phyloP scores from a whole-genome alignment of 1,140 invertebrate genomes.

The Batillaria attramentaria region DNA sequence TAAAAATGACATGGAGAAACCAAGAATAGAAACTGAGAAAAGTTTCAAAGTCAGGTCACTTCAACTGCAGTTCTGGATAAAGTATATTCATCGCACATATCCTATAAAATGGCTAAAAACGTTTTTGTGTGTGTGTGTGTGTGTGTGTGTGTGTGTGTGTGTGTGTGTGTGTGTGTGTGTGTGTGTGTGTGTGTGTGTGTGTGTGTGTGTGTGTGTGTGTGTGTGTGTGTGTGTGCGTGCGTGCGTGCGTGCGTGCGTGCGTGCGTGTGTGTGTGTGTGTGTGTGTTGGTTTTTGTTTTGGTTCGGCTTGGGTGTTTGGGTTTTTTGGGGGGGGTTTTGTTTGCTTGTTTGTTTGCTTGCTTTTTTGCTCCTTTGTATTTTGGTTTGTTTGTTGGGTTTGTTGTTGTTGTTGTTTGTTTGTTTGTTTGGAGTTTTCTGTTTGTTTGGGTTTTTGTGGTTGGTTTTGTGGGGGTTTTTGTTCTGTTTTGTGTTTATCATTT shows the following conservation, averaged over 20 bases:
- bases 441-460: too few species aligned
- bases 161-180: slow-evolving; percentile 5
- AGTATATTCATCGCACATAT: background rate
- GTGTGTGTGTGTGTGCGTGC: slow-evolving; percentile 11
- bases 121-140: background rate
- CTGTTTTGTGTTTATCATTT: too few species aligned
- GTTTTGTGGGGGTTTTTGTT: too few species aligned
- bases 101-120: background rate
- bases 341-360: background rate
- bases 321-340: background rate
- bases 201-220: background rate
- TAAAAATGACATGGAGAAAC: background rate
- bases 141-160: background rate
- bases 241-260: slow-evolving; percentile 10
- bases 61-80: background rate
- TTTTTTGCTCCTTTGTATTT: too few species aligned
- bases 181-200: slow-evolving; percentile 12
- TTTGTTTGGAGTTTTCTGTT: too few species aligned
- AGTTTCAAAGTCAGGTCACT: background rate
- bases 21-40: background rate
- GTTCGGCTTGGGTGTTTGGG: background rate
- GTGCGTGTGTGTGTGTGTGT: slow-evolving; percentile 19
- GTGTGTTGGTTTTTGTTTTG: background rate
- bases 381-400: too few species aligned
- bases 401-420: too few species aligned